phyloP scores from a whole-genome alignment of 1,140 invertebrate species.

The Megalonaias nervosa region DNA sequence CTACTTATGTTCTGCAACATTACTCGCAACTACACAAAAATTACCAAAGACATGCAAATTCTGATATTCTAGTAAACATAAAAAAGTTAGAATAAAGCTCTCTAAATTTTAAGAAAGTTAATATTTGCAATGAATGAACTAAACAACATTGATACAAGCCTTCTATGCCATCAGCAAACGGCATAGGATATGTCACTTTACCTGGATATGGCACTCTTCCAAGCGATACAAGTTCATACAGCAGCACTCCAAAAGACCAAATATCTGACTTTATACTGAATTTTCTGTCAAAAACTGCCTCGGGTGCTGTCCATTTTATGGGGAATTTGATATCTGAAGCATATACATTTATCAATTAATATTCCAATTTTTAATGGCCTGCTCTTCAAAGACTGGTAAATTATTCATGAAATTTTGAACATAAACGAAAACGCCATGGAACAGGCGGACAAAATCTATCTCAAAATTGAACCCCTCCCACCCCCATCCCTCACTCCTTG shows the following conservation, averaged over 20 bases:
- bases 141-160: background rate
- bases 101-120: too few relatives aligned
- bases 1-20: background rate
- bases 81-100: background rate
- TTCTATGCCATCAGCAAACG: background rate
- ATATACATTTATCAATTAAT: background rate
- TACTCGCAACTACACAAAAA: background rate
- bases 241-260: slow-evolving; percentile 97
- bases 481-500: too few relatives aligned
- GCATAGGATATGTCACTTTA: slow-evolving; percentile 57
- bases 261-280: slow-evolving; percentile 99
- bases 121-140: background rate
- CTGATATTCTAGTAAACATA: background rate
- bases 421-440: too few relatives aligned
- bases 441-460: too few relatives aligned
- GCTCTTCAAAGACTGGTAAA: background rate
- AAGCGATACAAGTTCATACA: slow-evolving; percentile 98
- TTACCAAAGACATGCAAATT: background rate
- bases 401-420: too few relatives aligned
- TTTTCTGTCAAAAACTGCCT: slow-evolving; percentile 87
- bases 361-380: background rate
- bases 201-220: slow-evolving; percentile 95
- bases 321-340: slow-evolving; percentile 83
- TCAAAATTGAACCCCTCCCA: too few relatives aligned
- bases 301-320: slow-evolving; percentile 98